Evolutionary conservation across 2,888 invertebrate species (phyloP).

Genomic region (Eilema caniola): DNA sequence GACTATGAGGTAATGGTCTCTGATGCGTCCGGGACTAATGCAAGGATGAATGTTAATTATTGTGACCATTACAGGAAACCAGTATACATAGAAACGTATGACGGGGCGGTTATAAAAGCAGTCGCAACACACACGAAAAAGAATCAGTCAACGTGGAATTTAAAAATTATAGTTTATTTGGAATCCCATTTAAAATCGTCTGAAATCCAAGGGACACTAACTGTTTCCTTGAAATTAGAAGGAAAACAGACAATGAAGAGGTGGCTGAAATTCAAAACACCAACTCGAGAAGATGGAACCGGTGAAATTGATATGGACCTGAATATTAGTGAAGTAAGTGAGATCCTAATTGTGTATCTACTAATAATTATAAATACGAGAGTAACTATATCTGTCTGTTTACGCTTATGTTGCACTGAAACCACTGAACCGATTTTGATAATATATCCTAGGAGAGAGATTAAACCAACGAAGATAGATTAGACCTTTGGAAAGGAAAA

Average conservation of each 20-base stretch:
- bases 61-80: conserved; percentile 86
- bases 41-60: not conserved
- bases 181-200: conserved; percentile 62
- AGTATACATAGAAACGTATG: conserved; percentile 89
- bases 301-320: conserved; percentile 66
- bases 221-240: conserved; percentile 65
- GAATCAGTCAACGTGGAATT: conserved; percentile 62
- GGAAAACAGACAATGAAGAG: conserved; percentile 65
- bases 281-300: conserved; percentile 64
- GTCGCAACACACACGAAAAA: conserved; percentile 80
- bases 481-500: too few species aligned
- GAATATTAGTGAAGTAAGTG: conserved; percentile 69
- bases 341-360: not conserved
- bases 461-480: too few species aligned
- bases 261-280: conserved; percentile 55
- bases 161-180: conserved; percentile 66
- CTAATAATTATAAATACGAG: too few species aligned
- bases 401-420: too few species aligned
- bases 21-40: too few species aligned
- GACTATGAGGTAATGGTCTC: too few species aligned
- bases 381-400: too few species aligned
- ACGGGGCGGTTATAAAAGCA: conserved; percentile 88
- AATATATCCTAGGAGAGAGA: too few species aligned
- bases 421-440: too few species aligned
- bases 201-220: conserved; percentile 64